Evolutionary conservation across 2,113 vertebrate genomes (phyloP), one percentile per base, ranked within the genome.

Genomic region (Kobus ellipsiprymnus): DNA sequence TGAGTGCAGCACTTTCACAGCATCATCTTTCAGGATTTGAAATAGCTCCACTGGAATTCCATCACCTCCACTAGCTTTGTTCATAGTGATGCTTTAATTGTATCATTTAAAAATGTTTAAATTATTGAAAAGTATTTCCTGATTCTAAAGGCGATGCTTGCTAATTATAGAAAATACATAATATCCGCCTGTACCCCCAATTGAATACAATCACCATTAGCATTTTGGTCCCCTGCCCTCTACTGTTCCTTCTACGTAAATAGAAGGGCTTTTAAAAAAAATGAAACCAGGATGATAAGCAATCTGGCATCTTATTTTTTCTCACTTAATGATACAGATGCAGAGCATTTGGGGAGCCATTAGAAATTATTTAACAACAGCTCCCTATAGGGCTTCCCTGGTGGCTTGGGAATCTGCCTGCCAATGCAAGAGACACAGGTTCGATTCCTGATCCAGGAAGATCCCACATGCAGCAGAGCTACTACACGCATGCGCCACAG

Each of bases 111-210:
- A 87, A 95, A 92, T 90, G 29, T 54, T 83, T 94, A 85, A 23
- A n/a, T 84, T 81, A 95, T 40, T 94, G 88, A 87, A 62, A 94
- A 78, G 10, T 36, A 87, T 74, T 95, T 86, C 27, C 64, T 94
- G 50, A 94, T 27, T 96, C 50, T 89, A 94, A 92, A 44, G 55
- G 30, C 27, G 71, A 94, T 74, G 82, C 90, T 74, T 94, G 48
- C 36, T 57, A 21, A 81, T 81, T 36, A 89, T 7, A 97, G 84
- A 55, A 92, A 92, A 91, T 48, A 71, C 7, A 48, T 78, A 95
- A 96, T 95, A 92, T 44, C 27, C 11, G 71, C 14, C 3, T 5
- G 1, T 30, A 14, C 23, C 30, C 3, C 17, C 40, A 89, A 36
- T 5, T 89, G 13, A 46, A n/a, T 54, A 19, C 48, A 95, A 55